These are phyloP conservation scores for Telmatochromis sp. DNA, from an alignment of 2,113 vertebrate species.

Conservation along the genomic window DNA sequence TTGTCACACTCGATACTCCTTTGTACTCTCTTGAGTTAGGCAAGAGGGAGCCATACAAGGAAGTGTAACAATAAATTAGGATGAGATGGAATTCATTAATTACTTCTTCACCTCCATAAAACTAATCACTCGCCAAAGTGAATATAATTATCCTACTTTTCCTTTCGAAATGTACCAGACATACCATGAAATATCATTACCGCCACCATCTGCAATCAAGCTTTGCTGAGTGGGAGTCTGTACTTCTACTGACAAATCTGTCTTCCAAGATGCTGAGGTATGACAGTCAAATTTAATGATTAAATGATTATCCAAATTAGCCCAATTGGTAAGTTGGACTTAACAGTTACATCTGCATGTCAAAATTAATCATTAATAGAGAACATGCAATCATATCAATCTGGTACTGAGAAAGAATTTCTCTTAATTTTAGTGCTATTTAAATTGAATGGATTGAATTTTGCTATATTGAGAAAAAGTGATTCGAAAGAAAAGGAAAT, in stretches of 20 bases:
- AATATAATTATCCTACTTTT: constrained; percentile 62
- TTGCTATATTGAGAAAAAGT: background rate
- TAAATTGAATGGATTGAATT: background rate
- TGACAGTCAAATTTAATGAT: constrained; percentile 51
- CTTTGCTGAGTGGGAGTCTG: constrained; percentile 39
- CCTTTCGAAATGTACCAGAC: constrained; percentile 51
- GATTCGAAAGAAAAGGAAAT: background rate
- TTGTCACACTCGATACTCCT: constrained; percentile 50
- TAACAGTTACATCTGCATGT: background rate
- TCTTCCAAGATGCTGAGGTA: constrained; percentile 33
- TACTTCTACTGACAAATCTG: constrained; percentile 50
- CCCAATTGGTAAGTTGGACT: constrained; percentile 31
- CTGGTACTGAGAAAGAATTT: constrained; percentile 8
- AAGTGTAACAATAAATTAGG: constrained; percentile 50
- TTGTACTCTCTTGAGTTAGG: constrained; percentile 35
- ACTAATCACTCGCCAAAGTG: constrained; percentile 61
- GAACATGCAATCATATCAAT: constrained; percentile 26
- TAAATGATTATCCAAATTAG: constrained; percentile 59
- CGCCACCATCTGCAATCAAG: constrained; percentile 39
- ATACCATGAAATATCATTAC: constrained; percentile 63
- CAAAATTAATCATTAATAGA: background rate
- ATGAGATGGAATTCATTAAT: constrained; percentile 58
- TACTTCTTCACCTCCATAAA: constrained; percentile 58
- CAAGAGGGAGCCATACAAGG: constrained; percentile 38
- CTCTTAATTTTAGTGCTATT: background rate